Evolutionary conservation across 2,888 invertebrate species (phyloP).

Genomic region (Lepidocyrtinus sp.): DNA sequence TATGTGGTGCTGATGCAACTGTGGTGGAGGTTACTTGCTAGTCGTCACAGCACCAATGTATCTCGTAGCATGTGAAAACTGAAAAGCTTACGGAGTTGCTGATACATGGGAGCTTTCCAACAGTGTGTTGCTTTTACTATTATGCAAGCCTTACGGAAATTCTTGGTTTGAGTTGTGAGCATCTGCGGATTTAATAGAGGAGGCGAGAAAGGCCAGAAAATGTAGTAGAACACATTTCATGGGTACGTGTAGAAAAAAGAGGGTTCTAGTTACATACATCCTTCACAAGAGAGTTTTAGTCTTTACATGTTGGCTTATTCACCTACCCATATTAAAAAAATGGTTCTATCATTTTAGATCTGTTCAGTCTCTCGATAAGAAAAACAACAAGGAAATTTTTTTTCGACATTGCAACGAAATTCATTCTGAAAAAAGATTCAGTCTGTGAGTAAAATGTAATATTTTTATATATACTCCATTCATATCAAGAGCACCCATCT

Average conservation of each 20-base stretch:
- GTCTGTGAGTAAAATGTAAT: constrained; percentile 14
- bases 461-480: constrained; percentile 15
- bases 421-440: constrained; percentile 40
- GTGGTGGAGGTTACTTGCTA: too few species aligned
- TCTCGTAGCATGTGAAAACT: neutral
- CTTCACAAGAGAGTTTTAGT: neutral
- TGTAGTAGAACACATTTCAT: neutral
- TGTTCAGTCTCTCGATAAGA: neutral
- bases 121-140: constrained; percentile 7
- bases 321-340: neutral
- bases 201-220: neutral
- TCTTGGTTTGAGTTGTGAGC: neutral
- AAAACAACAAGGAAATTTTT: neutral
- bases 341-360: constrained; percentile 11
- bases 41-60: neutral
- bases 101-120: too few species aligned
- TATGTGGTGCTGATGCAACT: constrained; percentile 1
- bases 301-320: neutral
- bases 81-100: too few species aligned
- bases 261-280: neutral
- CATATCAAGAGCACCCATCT: constrained; percentile 35
- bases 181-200: neutral
- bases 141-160: constrained; percentile 7
- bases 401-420: constrained; percentile 6
- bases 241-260: neutral